phyloP scores from a whole-genome alignment of 2,888 invertebrate species.

The Azorinus chamasolen region DNA sequence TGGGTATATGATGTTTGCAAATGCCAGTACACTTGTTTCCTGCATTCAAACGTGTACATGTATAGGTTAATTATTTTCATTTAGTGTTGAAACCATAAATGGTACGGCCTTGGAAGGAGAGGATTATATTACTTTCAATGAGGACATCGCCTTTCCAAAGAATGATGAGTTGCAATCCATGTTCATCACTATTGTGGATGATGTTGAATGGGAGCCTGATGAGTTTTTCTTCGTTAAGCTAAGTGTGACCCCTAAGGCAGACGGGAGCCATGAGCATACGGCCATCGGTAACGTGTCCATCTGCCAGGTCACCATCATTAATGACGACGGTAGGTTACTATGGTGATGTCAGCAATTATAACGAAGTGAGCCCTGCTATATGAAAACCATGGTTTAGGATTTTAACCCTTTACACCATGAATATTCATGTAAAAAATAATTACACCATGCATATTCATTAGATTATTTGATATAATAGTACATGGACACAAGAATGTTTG shows the following conservation, averaged over 20 bases:
- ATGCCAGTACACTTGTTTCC: no score
- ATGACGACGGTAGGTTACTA: constrained; percentile 88
- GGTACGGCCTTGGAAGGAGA: constrained; percentile 88
- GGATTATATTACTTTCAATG: constrained; percentile 88
- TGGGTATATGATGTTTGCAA: no score
- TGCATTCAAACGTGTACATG: no score
- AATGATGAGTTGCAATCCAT: constrained; percentile 87
- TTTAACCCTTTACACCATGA: no score
- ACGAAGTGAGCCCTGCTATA: not conserved
- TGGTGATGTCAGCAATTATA: not conserved
- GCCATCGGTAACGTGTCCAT: constrained; percentile 88
- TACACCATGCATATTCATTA: no score
- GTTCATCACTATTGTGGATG: constrained; percentile 88
- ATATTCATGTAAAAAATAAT: no score
- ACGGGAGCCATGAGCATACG: constrained; percentile 77
- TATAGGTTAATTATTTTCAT: no score
- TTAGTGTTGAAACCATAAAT: constrained; percentile 89
- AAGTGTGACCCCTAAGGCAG: constrained; percentile 55
- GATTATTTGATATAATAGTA: no score
- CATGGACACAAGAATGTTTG: no score
- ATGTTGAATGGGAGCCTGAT: constrained; percentile 89
- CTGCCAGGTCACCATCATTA: constrained; percentile 89
- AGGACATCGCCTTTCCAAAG: constrained; percentile 88
- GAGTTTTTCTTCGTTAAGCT: constrained; percentile 89
- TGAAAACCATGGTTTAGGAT: no score